phyloP scores from a whole-genome alignment of 2,113 vertebrate species.

The Sarotherodon lohbergeri region DNA sequence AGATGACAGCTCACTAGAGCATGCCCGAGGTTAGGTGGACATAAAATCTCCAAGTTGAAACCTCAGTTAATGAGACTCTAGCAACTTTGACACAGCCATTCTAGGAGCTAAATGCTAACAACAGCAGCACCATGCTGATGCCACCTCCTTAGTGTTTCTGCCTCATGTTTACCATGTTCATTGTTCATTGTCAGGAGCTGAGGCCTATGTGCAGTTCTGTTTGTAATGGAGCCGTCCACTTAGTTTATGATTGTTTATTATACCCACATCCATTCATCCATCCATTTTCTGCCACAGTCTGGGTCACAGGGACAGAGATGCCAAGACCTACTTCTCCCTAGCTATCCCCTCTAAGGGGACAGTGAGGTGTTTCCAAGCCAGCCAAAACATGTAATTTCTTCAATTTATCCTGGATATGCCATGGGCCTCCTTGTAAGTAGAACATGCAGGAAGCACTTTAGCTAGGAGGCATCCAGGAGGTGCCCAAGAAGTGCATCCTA shows the following conservation, averaged over 20 bases:
- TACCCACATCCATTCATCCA: neutral
- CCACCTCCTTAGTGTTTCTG: accelerated
- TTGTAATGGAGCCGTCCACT: neutral
- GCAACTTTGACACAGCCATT: neutral
- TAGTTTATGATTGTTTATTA: neutral
- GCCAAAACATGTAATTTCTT: neutral
- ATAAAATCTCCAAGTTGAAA: neutral
- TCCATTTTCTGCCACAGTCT: neutral
- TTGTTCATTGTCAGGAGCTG: neutral
- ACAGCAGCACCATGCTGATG: neutral
- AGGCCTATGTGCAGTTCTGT: neutral
- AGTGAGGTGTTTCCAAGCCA: neutral
- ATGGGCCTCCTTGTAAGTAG: neutral
- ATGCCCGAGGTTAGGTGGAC: neutral
- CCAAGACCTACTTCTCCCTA: neutral
- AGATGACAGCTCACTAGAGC: neutral
- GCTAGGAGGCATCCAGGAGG: neutral
- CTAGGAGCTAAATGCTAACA: neutral
- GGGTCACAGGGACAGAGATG: neutral
- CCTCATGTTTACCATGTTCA: neutral
- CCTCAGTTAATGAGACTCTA: neutral
- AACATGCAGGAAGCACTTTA: neutral
- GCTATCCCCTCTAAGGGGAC: neutral
- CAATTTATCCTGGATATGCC: accelerated
- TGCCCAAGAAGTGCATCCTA: neutral